Evolutionary conservation across 2,113 vertebrate genomes (phyloP).

Genomic region (Thunnus thynnus): DNA sequence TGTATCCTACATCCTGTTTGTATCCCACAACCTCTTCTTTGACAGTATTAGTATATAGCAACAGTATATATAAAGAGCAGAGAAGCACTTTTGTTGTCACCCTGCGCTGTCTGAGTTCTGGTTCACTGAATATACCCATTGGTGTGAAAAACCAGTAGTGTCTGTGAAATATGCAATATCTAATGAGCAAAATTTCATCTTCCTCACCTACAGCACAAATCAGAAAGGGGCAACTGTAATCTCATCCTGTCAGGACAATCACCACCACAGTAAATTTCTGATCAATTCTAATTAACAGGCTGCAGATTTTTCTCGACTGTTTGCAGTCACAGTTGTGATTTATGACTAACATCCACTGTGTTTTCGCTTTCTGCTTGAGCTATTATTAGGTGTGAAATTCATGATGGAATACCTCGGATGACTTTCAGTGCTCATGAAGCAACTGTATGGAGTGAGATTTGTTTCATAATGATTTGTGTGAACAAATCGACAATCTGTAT

Average conservation of each 20-base stretch:
- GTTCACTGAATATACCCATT: neutral
- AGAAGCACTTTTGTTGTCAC: neutral
- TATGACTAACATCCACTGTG: constrained; percentile 12
- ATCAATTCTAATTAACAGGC: constrained; percentile 46
- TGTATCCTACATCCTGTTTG: neutral
- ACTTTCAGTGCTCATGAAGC: constrained; percentile 1
- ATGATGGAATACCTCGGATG: constrained; percentile 31
- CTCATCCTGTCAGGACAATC: constrained; percentile 29
- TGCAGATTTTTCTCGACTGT: constrained; percentile 13
- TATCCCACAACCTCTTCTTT: neutral
- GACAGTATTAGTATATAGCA: no score
- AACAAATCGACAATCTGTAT: no score
- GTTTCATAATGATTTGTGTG: no score
- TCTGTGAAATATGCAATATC: constrained; percentile 33
- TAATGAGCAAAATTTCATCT: constrained; percentile 27
- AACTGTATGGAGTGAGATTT: no score
- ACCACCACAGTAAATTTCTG: constrained; percentile 28
- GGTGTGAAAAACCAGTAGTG: neutral
- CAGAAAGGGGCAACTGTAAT: constrained; percentile 20
- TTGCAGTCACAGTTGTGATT: constrained; percentile 40
- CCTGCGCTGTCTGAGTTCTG: constrained; percentile 1
- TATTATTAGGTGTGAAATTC: constrained; percentile 38
- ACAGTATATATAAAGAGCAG: no score
- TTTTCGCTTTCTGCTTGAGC: constrained; percentile 18
- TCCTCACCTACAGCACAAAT: constrained; percentile 10